Percentiles rank a stretch among this genome's conserved stretches.
phyloP scores from a whole-genome alignment of 2,797 vertebrate genomes.

The Ataeniobius toweri region DNA sequence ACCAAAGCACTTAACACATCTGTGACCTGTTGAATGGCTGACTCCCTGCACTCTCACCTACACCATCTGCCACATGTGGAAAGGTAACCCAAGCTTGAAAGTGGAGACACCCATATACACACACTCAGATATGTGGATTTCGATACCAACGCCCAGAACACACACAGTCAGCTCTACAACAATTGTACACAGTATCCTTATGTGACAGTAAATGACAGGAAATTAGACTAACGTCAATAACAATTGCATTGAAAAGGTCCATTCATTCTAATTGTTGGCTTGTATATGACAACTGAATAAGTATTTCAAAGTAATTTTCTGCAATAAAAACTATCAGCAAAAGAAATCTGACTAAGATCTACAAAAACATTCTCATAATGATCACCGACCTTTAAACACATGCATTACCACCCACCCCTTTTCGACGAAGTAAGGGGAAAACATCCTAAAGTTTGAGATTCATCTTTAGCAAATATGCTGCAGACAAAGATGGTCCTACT shows the following conservation, averaged over 20 bases:
- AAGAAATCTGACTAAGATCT: conserved; percentile 69
- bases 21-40: conserved; percentile 48
- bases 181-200: background rate
- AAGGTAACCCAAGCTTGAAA: conserved; percentile 66
- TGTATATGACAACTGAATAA: background rate
- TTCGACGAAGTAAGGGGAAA: background rate
- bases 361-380: background rate
- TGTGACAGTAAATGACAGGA: background rate
- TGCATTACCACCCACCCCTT: background rate
- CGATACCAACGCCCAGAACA: conserved; percentile 7
- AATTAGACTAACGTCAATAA: background rate
- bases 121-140: background rate
- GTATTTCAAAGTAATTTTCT: background rate
- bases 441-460: background rate
- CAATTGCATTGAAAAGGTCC: background rate
- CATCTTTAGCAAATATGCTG: background rate
- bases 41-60: conserved; percentile 67
- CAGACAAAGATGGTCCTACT: conserved; percentile 17
- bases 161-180: background rate
- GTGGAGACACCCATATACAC: conserved; percentile 40
- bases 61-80: conserved; percentile 71
- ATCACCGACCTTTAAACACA: background rate
- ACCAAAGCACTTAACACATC: conserved; percentile 81
- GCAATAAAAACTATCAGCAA: conserved; percentile 8
- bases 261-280: background rate